These are phyloP conservation scores for Etheostoma cragini DNA, from an alignment of 2,113 vertebrate species.

Conservation along the genomic window DNA sequence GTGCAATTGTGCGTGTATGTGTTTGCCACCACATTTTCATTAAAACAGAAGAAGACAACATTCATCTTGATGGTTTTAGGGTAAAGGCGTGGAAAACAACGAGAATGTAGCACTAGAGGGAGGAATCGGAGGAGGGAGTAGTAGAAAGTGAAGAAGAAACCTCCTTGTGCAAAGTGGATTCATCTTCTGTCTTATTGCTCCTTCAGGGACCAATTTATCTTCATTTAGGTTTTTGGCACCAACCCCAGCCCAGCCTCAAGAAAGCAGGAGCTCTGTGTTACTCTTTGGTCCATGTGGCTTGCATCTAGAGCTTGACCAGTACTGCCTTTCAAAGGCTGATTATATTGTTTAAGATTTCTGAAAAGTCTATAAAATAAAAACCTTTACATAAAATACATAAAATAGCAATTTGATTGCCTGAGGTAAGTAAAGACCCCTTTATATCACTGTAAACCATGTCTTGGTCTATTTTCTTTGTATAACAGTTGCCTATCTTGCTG, in stretches of 20 bases:
- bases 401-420: neutral
- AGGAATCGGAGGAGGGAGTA: conserved; percentile 54
- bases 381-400: neutral
- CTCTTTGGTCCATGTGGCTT: neutral
- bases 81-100: conserved; percentile 54
- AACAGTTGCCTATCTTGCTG: neutral
- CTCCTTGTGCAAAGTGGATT: conserved; percentile 69
- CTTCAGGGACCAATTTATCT: conserved; percentile 80
- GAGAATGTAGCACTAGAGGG: conserved; percentile 55
- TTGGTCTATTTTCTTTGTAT: neutral
- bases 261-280: conserved; percentile 43
- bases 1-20: conserved; percentile 3
- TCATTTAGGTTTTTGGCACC: conserved; percentile 77
- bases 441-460: neutral
- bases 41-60: conserved; percentile 57
- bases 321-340: neutral
- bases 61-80: conserved; percentile 68
- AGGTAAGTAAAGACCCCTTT: neutral
- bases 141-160: conserved; percentile 66
- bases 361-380: neutral
- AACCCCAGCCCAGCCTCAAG: conserved; percentile 36
- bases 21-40: conserved; percentile 55
- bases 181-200: conserved; percentile 78
- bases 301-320: neutral
- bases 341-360: neutral